A percentile compares a stretch with the other conserved stretches of the same genome.
Evolutionary conservation across 2,888 invertebrate genomes (phyloP).

Genomic region (Acronicta aceris): DNA sequence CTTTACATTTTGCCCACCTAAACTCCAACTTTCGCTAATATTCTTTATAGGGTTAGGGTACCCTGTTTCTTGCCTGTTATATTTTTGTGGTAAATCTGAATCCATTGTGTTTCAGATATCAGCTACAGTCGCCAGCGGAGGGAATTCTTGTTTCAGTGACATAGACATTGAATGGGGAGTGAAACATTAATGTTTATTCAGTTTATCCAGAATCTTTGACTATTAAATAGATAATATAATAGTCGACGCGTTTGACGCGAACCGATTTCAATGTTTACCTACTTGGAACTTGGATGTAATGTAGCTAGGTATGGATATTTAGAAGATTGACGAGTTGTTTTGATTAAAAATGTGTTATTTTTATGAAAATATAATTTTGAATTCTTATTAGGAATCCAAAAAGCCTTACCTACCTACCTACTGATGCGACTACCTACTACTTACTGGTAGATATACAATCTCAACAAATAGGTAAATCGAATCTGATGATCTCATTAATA

Average conservation of each 20-base stretch:
- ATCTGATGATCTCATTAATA: slow-evolving; percentile 27
- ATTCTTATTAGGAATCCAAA: too few relatives aligned
- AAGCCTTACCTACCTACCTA: too few relatives aligned
- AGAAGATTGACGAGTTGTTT: too few relatives aligned
- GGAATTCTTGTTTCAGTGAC: slow-evolving; percentile 14
- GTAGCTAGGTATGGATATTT: too few relatives aligned
- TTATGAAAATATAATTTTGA: too few relatives aligned
- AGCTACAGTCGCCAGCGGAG: not conserved
- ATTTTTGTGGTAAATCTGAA: not conserved
- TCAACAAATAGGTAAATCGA: slow-evolving; percentile 18
- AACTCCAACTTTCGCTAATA: too few relatives aligned
- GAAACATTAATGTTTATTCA: slow-evolving; percentile 9
- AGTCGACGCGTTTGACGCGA: not conserved
- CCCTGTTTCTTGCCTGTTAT: not conserved
- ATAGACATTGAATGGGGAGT: slow-evolving; percentile 24
- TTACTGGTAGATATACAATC: not conserved
- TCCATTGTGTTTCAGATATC: slow-evolving; percentile 19
- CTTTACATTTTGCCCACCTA: too few relatives aligned
- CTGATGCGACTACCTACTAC: too few relatives aligned
- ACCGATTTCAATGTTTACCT: too few relatives aligned
- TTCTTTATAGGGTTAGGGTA: too few relatives aligned
- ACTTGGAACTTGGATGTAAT: too few relatives aligned
- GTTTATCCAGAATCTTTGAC: not conserved
- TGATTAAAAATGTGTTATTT: too few relatives aligned
- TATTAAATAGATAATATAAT: not conserved